Evolutionary conservation across 2,113 vertebrate species (phyloP).

Genomic region (Brachirus orientalis): DNA sequence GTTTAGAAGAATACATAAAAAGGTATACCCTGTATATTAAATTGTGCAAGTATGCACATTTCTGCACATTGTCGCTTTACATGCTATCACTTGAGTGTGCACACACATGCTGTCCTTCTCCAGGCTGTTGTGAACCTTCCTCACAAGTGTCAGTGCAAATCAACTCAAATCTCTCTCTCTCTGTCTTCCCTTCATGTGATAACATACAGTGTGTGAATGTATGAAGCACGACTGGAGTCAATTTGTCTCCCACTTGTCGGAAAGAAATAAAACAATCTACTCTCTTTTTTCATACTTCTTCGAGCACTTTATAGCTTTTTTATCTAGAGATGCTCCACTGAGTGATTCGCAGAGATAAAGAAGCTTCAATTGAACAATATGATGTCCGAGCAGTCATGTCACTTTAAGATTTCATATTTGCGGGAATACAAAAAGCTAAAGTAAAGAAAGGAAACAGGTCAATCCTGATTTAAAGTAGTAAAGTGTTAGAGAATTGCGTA

Average conservation of each 20-base stretch:
- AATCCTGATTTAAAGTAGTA: conserved; percentile 4
- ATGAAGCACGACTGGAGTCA: conserved; percentile 18
- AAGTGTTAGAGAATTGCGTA: not conserved
- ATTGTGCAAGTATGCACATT: too few relatives aligned
- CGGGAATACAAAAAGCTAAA: not conserved
- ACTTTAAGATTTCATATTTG: not conserved
- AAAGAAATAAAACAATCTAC: not conserved
- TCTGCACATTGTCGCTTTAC: too few relatives aligned
- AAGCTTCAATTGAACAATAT: not conserved
- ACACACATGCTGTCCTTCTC: too few relatives aligned
- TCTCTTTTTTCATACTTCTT: conserved; percentile 16
- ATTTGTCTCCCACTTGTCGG: too few relatives aligned
- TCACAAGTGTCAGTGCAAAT: conserved; percentile 59
- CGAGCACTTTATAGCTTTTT: conserved; percentile 6
- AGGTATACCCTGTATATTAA: too few relatives aligned
- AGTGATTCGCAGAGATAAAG: not conserved
- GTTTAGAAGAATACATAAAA: too few relatives aligned
- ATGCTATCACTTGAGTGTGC: too few relatives aligned
- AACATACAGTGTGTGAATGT: conserved; percentile 19
- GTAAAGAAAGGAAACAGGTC: not conserved
- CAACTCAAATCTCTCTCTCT: conserved; percentile 40
- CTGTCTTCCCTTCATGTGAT: conserved; percentile 21
- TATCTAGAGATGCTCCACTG: not conserved
- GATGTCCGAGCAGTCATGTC: conserved; percentile 1
- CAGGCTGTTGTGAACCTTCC: too few relatives aligned